phyloP scores from a whole-genome alignment of 1,140 invertebrate genomes.

The Neoseiulus cucumeris region DNA sequence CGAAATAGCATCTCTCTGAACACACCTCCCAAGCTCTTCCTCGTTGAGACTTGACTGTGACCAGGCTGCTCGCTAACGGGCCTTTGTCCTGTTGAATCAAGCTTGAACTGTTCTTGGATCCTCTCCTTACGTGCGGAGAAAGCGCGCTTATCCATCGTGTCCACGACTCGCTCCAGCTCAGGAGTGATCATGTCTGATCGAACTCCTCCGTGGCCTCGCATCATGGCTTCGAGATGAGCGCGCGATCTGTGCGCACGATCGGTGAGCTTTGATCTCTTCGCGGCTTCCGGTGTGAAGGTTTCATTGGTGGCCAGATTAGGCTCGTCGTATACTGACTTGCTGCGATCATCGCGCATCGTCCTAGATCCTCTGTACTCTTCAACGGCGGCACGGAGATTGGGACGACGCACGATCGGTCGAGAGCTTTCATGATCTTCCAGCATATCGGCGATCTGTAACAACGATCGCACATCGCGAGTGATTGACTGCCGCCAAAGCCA shows the following conservation, averaged over 20 bases:
- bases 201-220: not conserved
- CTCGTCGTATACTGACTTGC: not conserved
- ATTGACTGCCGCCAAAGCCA: not conserved
- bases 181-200: not conserved
- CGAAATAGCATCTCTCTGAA: too few species aligned
- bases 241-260: not conserved
- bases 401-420: not conserved
- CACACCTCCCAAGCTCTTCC: too few species aligned
- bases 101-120: not conserved
- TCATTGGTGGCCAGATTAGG: conserved; percentile 7
- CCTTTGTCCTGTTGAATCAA: not conserved
- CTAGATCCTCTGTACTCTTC: conserved; percentile 1
- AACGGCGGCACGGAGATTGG: not conserved
- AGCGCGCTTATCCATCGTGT: not conserved
- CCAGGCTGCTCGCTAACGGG: too few species aligned
- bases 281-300: not conserved
- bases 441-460: not conserved
- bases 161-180: not conserved
- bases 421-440: conserved; percentile 8
- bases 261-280: not conserved
- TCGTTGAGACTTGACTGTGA: too few species aligned
- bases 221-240: not conserved
- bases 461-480: not conserved
- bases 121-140: not conserved
- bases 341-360: not conserved